phyloP scores from a whole-genome alignment of 30 jellyfish, hydroid and myxozoan species.

The Aurelia sp. region DNA sequence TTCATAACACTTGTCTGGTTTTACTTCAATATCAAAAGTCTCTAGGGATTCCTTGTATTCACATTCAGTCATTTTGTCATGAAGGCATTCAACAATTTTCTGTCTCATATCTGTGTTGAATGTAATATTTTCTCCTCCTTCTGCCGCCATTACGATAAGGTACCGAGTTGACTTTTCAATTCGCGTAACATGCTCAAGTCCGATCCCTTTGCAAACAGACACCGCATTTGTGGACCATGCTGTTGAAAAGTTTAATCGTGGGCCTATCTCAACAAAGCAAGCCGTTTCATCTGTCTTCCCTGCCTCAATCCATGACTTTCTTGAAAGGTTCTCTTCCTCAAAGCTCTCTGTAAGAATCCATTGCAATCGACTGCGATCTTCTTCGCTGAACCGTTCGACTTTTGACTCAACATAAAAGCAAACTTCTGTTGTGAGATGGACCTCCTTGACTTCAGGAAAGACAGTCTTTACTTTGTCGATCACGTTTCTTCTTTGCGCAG shows the following conservation, averaged over 20 bases:
- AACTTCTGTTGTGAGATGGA: constrained; percentile 9
- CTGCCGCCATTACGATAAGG: constrained; percentile 19
- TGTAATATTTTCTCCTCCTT: neutral
- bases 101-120: constrained; percentile 3
- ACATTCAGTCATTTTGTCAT: constrained; percentile 91
- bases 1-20: constrained; percentile 70
- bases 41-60: constrained; percentile 53
- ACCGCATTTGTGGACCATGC: constrained; percentile 93
- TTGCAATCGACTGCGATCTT: constrained; percentile 3
- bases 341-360: constrained; percentile 35
- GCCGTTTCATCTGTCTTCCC: neutral
- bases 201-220: constrained; percentile 80
- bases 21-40: constrained; percentile 49
- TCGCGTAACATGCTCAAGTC: constrained; percentile 65
- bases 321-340: constrained; percentile 12
- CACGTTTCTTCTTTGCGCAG: neutral
- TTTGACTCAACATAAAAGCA: constrained; percentile 27
- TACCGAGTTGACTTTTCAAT: constrained; percentile 78
- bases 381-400: neutral
- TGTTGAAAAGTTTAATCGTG: constrained; percentile 87
- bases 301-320: constrained; percentile 17
- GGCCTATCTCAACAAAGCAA: constrained; percentile 78
- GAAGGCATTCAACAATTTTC: constrained; percentile 46
- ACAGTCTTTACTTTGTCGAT: constrained; percentile 7
- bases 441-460: neutral